A percentile compares a stretch with the other conserved stretches of the same genome.
Conservation (phyloP, 2,888 invertebrate species). For the Cremastinae sp. region DNA sequence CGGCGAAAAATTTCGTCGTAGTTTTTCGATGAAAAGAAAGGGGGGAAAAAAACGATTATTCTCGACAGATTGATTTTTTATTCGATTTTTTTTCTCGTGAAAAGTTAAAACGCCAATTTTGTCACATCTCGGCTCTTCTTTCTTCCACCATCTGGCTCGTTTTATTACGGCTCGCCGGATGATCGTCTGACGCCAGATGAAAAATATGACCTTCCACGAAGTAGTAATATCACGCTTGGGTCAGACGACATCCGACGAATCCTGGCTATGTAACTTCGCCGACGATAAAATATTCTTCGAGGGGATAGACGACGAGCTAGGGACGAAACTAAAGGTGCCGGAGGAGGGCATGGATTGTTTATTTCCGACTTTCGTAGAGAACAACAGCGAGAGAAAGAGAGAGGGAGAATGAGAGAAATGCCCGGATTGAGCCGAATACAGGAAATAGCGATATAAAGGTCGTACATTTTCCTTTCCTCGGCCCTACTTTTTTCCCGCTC, state of each 20-base stretch:
- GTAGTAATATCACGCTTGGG: slow-evolving; percentile 21
- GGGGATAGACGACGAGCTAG: slow-evolving; percentile 6
- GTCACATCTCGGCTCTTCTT: too few species aligned
- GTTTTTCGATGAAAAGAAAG: too few species aligned
- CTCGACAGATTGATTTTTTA: too few species aligned
- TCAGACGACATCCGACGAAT: slow-evolving; percentile 6
- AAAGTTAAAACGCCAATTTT: too few species aligned
- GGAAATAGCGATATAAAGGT: slow-evolving; percentile 28
- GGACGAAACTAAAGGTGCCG: slow-evolving; percentile 6
- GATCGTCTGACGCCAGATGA: too few species aligned
- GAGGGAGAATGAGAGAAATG: slow-evolving; percentile 5
- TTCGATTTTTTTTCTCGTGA: too few species aligned
- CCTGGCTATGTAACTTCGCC: slow-evolving; percentile 27
- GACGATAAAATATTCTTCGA: slow-evolving; percentile 30
- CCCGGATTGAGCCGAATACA: too few species aligned
- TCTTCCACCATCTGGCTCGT: neutral
- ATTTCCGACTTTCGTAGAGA: slow-evolving; percentile 20
- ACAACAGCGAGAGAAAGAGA: slow-evolving; percentile 24
- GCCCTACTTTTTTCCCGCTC: too few species aligned
- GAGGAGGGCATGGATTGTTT: slow-evolving; percentile 42
- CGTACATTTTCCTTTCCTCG: slow-evolving; percentile 20
- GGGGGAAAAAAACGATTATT: too few species aligned
- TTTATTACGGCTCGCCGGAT: slow-evolving; percentile 11
- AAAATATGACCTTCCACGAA: neutral
- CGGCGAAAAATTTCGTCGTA: too few species aligned